Evolutionary conservation across 2,797 vertebrate genomes (phyloP).

Genomic region (Diglossa cyanea): DNA sequence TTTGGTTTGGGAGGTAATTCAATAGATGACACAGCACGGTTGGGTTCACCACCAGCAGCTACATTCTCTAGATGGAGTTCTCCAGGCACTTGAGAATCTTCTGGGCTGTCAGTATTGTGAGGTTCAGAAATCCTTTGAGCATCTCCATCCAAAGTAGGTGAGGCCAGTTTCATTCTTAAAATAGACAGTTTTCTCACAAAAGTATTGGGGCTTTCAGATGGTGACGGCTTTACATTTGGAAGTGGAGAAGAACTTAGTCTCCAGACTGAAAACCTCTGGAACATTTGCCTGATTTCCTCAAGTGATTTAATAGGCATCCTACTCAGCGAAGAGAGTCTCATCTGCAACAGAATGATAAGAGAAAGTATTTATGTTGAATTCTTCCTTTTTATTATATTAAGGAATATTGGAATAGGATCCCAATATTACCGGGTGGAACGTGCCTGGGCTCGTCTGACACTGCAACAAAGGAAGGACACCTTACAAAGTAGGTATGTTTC

Average conservation of each 20-base stretch:
- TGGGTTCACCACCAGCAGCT: not conserved
- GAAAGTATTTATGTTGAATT: not conserved
- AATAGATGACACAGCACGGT: not conserved
- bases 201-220: conserved; percentile 48
- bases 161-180: conserved; percentile 60
- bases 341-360: conserved; percentile 66
- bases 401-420: not conserved
- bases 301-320: conserved; percentile 81
- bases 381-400: not conserved
- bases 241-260: conserved; percentile 73
- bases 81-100: not conserved
- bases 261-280: conserved; percentile 84
- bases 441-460: no score
- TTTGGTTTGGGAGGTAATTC: conserved; percentile 13
- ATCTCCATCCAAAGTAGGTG: conserved; percentile 36
- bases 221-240: conserved; percentile 40
- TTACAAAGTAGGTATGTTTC: not conserved
- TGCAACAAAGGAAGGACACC: not conserved
- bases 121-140: not conserved
- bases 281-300: conserved; percentile 87
- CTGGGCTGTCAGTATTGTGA: not conserved
- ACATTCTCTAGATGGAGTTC: not conserved
- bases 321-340: conserved; percentile 74
- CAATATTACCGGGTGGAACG: no score
- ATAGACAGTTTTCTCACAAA: conserved; percentile 70